Evolutionary conservation across 2,888 invertebrate species (phyloP), one percentile per base, ranked within the genome.

Genomic region (Heliconius aoede): DNA sequence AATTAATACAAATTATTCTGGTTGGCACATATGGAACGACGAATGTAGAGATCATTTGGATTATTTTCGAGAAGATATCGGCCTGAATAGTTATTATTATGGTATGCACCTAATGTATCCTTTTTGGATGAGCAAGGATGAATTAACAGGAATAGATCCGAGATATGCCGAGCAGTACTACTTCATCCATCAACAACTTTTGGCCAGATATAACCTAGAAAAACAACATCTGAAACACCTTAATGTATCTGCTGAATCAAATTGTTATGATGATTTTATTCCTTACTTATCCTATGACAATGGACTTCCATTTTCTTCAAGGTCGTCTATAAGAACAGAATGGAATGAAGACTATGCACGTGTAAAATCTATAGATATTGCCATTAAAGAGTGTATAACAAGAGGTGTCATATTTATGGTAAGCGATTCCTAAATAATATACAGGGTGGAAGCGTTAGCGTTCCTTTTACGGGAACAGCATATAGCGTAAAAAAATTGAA

Each of bases 11-110:
- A 94, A 94, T 80, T 93, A 94, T 81, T 94, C 94, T 2, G 89
- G 94, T 72, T 95, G 95, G 95, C 95, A 95, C 83, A 78, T 94
- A 87, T 84, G 88, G 82, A 82, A 91, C 87, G 87, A 89, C 74
- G 89, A 87, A 76, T 91, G 92, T 73, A 95, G 95, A 80, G 91
- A 94, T 81, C 90, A 93, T 75, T 83, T 96, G 18, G 95, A 95
- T 76, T 96, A 96, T 83, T 96, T 96, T 83, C 95, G 95, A 80
- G 96, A 96, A 90, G 96, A 96, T 80, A 90, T 96, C 75, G 95
- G 95, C 32, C 85, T 96, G 18, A 96, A 96, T 84, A 89, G 93
- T 67, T 96, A 94, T 85, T 96, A 96, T 86, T 95, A 94, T 81
- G 95, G 94, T 80, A 87, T 95, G 81, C 95, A 96, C 81, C 85